Conservation (phyloP, 1,140 invertebrate species). For the Pentalonia nigronervosa region DNA sequence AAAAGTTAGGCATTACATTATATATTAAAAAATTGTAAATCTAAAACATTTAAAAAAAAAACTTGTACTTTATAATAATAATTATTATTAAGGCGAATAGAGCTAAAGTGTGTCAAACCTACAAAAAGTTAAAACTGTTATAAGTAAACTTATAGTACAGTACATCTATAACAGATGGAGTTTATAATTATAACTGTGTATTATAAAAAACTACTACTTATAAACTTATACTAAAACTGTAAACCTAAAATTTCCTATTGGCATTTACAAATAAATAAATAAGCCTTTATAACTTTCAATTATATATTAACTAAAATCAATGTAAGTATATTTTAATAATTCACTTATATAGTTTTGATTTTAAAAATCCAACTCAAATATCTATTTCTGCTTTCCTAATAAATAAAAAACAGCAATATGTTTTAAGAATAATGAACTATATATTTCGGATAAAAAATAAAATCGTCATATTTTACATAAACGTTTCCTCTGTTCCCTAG, state of each 20-base stretch:
- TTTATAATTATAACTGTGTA: background rate
- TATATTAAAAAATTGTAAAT: too few species aligned
- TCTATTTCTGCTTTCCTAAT: background rate
- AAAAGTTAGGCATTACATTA: too few species aligned
- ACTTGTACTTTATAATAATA: too few species aligned
- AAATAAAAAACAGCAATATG: background rate
- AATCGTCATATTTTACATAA: background rate
- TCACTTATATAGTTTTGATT: background rate
- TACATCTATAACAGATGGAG: background rate
- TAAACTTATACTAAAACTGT: too few species aligned
- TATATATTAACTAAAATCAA: background rate
- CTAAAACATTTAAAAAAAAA: too few species aligned
- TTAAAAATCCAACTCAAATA: background rate
- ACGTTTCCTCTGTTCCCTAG: background rate
- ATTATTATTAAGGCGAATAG: background rate
- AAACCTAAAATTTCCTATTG: too few species aligned
- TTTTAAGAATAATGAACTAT: slow-evolving; percentile 7
- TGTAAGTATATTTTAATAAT: background rate
- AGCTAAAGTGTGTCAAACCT: background rate
- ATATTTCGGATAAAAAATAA: background rate
- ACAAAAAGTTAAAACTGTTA: background rate
- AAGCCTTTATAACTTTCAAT: background rate
- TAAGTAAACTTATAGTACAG: background rate
- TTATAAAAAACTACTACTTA: too few species aligned
- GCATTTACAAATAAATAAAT: too few species aligned